A percentile compares a stretch with the other conserved stretches of the same genome.
These are phyloP conservation scores for Mormyrops boulengeri DNA, from an alignment of 2,797 vertebrate genomes.

Conservation along the genomic window DNA sequence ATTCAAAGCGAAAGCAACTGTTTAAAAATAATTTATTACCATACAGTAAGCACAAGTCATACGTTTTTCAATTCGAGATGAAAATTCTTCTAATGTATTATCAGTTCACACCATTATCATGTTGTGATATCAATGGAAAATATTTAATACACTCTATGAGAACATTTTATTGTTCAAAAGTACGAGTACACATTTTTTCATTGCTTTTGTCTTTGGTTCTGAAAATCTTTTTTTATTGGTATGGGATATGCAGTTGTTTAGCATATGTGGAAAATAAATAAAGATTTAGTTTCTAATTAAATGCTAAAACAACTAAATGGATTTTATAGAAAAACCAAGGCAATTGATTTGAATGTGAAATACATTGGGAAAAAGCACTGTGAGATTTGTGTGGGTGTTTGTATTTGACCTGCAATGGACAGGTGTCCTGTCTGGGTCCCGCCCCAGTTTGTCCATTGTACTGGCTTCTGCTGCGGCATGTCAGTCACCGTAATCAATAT, in stretches of 20 bases:
- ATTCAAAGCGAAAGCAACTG: neutral
- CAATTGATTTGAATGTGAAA: neutral
- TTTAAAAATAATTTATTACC: slow-evolving; percentile 5
- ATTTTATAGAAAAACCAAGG: neutral
- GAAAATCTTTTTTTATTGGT: neutral
- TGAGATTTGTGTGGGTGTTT: neutral
- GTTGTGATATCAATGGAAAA: neutral
- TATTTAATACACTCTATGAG: neutral
- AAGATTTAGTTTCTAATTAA: neutral
- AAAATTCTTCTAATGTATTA: neutral
- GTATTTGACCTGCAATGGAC: neutral
- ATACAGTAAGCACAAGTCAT: neutral
- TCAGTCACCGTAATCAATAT: neutral
- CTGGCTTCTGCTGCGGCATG: neutral
- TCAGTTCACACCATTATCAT: neutral
- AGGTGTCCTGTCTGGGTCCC: neutral
- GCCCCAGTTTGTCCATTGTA: neutral
- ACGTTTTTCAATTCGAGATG: neutral
- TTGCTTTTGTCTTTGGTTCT: neutral
- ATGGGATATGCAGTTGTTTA: neutral
- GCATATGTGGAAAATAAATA: neutral
- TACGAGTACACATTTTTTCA: neutral
- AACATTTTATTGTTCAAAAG: neutral
- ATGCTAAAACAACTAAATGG: neutral
- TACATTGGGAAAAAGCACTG: neutral